These are phyloP conservation scores for Tringa solitaria DNA, from an alignment of 2,113 vertebrate genomes.

Conservation along the genomic window DNA sequence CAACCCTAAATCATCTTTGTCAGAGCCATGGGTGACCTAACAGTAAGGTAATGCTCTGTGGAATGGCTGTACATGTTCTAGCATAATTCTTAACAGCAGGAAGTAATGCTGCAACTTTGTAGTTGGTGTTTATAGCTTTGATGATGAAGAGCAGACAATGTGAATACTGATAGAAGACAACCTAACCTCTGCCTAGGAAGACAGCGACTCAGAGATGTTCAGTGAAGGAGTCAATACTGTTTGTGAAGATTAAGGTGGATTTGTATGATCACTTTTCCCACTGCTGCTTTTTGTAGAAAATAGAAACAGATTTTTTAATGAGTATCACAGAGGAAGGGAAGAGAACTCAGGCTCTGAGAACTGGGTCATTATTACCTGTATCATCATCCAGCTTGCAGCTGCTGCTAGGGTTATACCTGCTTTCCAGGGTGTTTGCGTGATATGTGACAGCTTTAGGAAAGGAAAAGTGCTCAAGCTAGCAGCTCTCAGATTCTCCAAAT, in stretches of 20 bases:
- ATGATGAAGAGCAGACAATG: neutral
- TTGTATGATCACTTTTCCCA: neutral
- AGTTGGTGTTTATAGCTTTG: neutral
- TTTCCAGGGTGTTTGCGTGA: neutral
- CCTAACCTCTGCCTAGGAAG: neutral
- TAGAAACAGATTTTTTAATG: neutral
- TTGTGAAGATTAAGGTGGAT: neutral
- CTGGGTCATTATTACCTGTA: neutral
- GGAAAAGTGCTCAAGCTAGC: neutral
- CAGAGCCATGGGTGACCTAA: neutral
- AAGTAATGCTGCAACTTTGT: neutral
- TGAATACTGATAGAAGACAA: neutral
- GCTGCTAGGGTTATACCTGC: neutral
- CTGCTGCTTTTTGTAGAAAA: neutral
- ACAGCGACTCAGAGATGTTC: neutral
- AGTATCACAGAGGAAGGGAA: neutral
- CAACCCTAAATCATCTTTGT: neutral
- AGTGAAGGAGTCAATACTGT: neutral
- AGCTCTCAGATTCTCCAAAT: neutral
- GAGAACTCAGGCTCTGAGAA: neutral
- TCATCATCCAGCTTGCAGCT: neutral
- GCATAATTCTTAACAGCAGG: neutral
- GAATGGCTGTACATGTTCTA: neutral
- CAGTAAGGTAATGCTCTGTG: neutral
- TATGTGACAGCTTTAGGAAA: neutral